Conservation (phyloP, 2,888 invertebrate species). For the Drosophila neotestacea region DNA sequence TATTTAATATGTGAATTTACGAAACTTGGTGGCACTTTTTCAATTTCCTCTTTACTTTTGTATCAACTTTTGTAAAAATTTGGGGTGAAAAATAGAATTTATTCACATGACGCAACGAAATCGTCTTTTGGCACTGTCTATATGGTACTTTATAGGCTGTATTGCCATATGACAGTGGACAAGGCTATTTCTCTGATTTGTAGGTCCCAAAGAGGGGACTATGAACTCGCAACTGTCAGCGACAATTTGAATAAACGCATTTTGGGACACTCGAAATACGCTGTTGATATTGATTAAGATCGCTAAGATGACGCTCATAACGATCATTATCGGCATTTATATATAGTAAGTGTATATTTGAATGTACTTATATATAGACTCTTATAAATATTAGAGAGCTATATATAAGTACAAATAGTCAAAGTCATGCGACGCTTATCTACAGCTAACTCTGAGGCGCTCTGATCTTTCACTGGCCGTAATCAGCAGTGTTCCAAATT, state of each 20-base stretch:
- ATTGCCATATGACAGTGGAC: conserved; percentile 56
- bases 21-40: conserved; percentile 3
- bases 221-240: conserved; percentile 59
- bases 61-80: conserved; percentile 12
- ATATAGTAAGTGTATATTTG: conserved; percentile 10
- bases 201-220: conserved; percentile 21
- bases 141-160: conserved; percentile 23
- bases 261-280: conserved; percentile 59
- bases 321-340: conserved; percentile 61
- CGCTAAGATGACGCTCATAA: conserved; percentile 43
- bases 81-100: conserved; percentile 14
- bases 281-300: conserved; percentile 61
- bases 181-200: conserved; percentile 58
- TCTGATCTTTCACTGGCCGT: conserved; percentile 53
- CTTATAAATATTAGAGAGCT: conserved; percentile 7
- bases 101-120: conserved; percentile 54
- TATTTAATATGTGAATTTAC: conserved; percentile 9
- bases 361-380: conserved; percentile 11
- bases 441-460: conserved; percentile 32
- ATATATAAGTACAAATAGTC: conserved; percentile 22
- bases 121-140: conserved; percentile 57
- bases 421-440: conserved; percentile 47
- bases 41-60: conserved; percentile 5
- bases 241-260: conserved; percentile 68
- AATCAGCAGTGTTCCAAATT: conserved; percentile 51